phyloP scores from a whole-genome alignment of 2,888 invertebrate genomes.

The Dryobota labecula region DNA sequence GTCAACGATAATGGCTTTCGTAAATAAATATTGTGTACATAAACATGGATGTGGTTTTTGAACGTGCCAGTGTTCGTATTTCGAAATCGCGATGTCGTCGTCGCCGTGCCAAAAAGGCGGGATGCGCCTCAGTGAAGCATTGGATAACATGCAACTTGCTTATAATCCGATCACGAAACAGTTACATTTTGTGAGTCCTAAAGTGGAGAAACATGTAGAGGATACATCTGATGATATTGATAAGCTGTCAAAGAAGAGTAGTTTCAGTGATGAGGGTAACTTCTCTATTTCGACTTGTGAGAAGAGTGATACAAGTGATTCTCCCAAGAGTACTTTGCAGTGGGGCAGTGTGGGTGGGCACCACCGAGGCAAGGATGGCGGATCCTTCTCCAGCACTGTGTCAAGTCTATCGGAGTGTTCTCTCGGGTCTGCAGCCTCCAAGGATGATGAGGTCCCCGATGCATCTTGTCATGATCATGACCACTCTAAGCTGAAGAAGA shows the following conservation, averaged over 20 bases:
- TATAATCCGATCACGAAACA: conserved; percentile 94
- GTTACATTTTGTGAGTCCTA: conserved; percentile 91
- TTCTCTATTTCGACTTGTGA: conserved; percentile 88
- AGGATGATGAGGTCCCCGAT: conserved; percentile 85
- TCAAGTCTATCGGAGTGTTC: conserved; percentile 94
- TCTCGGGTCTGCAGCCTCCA: conserved; percentile 91
- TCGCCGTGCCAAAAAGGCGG: conserved; percentile 88
- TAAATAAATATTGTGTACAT: conserved; percentile 63
- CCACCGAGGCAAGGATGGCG: conserved; percentile 90
- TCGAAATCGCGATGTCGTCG: conserved; percentile 80
- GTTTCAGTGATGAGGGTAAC: conserved; percentile 89
- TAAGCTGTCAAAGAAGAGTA: conserved; percentile 87
- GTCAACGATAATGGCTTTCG: conserved; percentile 71
- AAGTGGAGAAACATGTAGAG: conserved; percentile 79
- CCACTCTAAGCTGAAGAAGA: conserved; percentile 89
- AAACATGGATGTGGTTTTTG: conserved; percentile 78
- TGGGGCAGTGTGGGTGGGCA: conserved; percentile 89
- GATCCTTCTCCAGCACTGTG: conserved; percentile 92
- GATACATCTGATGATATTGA: conserved; percentile 83
- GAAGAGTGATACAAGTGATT: conserved; percentile 89
- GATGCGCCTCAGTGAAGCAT: conserved; percentile 92
- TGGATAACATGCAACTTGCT: conserved; percentile 93
- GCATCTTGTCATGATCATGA: conserved; percentile 76
- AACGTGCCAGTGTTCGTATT: conserved; percentile 68
- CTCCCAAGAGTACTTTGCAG: conserved; percentile 87